Evolutionary conservation across 2,888 invertebrate genomes (phyloP).

Genomic region (Loripinus fragilis): DNA sequence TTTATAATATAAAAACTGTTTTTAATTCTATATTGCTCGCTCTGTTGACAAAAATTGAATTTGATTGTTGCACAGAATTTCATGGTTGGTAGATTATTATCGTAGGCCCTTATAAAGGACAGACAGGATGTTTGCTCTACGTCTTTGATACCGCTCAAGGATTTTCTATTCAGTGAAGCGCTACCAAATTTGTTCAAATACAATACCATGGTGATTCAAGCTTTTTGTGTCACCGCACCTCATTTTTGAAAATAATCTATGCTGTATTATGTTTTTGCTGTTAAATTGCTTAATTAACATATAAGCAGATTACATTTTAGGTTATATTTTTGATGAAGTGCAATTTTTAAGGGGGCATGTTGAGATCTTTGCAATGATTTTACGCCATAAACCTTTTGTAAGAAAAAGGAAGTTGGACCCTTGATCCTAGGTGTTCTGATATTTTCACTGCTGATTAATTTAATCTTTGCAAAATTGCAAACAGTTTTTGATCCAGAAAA

Average conservation of each 20-base stretch:
- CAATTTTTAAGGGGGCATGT: too few relatives aligned
- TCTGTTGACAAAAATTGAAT: conserved; percentile 13
- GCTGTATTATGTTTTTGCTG: not conserved
- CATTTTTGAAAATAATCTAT: conserved; percentile 1
- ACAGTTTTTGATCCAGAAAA: too few relatives aligned
- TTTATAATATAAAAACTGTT: not conserved
- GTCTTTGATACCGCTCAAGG: conserved; percentile 17
- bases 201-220: conserved; percentile 16
- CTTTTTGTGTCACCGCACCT: conserved; percentile 6
- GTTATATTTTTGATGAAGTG: too few relatives aligned
- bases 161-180: conserved; percentile 8
- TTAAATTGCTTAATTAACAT: not conserved
- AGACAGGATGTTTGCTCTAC: conserved; percentile 48
- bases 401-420: too few relatives aligned
- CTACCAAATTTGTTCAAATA: conserved; percentile 13
- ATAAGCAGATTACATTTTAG: too few relatives aligned
- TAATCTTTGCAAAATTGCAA: too few relatives aligned
- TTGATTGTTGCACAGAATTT: conserved; percentile 19
- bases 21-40: not conserved
- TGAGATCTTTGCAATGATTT: too few relatives aligned
- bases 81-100: conserved; percentile 32
- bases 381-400: too few relatives aligned
- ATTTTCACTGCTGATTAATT: too few relatives aligned
- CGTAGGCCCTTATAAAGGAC: conserved; percentile 28
- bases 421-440: too few relatives aligned